Conservation (phyloP, 2,113 vertebrate genomes). For the Accipiter virgatus region DNA sequence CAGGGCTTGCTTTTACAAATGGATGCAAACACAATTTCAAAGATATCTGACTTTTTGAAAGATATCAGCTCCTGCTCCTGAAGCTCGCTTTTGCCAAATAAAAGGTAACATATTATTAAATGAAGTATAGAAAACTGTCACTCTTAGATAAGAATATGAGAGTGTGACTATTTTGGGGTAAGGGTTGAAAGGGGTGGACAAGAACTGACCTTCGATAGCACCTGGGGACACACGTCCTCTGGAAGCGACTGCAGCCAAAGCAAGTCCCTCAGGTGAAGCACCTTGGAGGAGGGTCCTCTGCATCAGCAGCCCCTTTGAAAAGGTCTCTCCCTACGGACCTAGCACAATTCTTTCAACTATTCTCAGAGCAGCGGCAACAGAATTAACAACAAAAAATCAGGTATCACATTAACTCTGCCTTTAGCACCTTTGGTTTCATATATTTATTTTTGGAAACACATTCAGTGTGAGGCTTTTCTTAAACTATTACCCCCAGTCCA, state of each 20-base stretch:
- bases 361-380: neutral
- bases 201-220: neutral
- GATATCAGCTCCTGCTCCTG: neutral
- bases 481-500: neutral
- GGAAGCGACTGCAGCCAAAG: neutral
- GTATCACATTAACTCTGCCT: neutral
- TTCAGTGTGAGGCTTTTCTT: neutral
- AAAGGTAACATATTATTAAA: neutral
- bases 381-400: neutral
- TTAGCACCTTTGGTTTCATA: neutral
- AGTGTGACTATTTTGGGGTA: neutral
- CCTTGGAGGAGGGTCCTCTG: neutral
- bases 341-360: neutral
- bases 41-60: neutral
- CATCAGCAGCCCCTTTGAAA: neutral
- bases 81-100: neutral
- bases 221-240: neutral
- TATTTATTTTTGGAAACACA: neutral
- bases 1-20: neutral
- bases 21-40: neutral
- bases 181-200: neutral
- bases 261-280: neutral
- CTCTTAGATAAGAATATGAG: neutral
- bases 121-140: rapidly evolving
- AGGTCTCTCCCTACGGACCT: neutral